Evolutionary conservation across 2,113 vertebrate genomes (phyloP).

Genomic region (Oreochromis spilurus): DNA sequence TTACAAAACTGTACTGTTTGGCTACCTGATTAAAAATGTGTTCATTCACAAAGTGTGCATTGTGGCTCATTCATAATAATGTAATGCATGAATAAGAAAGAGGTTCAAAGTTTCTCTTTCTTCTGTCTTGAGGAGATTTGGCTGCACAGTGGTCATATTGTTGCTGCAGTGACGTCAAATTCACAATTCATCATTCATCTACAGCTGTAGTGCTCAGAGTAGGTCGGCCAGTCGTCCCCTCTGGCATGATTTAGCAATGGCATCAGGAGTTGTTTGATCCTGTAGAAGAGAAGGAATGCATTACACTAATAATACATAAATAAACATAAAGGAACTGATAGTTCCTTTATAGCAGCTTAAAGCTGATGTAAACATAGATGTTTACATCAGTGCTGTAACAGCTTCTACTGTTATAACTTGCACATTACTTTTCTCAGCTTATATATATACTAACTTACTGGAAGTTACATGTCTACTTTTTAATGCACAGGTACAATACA

Average conservation of each 20-base stretch:
- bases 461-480: no score
- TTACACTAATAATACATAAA: not conserved
- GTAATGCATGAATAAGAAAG: not conserved
- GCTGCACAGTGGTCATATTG: not conserved
- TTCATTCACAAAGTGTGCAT: not conserved
- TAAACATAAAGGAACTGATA: not conserved
- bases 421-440: no score
- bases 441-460: no score
- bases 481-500: no score
- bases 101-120: not conserved
- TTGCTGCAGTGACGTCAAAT: not conserved
- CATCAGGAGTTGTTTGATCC: not conserved
- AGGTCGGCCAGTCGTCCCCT: not conserved
- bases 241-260: not conserved
- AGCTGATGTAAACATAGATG: no score
- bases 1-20: not conserved
- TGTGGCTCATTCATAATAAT: not conserved
- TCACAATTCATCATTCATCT: not conserved
- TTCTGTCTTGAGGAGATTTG: not conserved
- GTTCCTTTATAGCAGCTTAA: not conserved
- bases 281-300: not conserved
- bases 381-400: no score
- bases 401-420: no score
- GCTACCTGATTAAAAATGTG: not conserved
- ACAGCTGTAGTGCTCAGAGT: not conserved